Evolutionary conservation across 2,888 invertebrate species (phyloP), one percentile per base, ranked within the genome.

Genomic region (Ceratothoa steindachneri): DNA sequence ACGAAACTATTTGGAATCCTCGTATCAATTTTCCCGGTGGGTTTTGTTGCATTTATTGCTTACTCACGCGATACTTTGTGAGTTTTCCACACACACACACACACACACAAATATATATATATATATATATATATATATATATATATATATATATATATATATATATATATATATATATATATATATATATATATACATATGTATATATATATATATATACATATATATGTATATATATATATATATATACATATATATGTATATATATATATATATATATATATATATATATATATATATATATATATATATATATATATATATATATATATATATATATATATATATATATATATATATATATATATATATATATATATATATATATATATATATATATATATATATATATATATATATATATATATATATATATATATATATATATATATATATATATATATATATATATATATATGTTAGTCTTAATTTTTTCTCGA

Each of bases 111-210:
- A n/a, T n/a, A n/a, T n/a, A n/a, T n/a, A 28, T 27, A 65, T 65
- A 65, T 65, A 65, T 66, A 22, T 22, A 65, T 65, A 65, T 65
- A 65, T 65, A 19, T 65, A 65, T 65, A 65, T 65, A 65, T 65
- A 65, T 65, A 22, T 22, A 65, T 65, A 65, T 65, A 65, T 65
- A 65, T 65, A 65, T 65, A 65, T 65, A 65, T 65, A 65, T 65
- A 65, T 65, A 65, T 65, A 65, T 65, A 65, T 65, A 65, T 65
- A 65, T 65, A 65, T 65, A 65, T 65, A 65, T 65, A 65, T 22
- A 65, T 64, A 5, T 64, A 64, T 64, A 64, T 64, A 64, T 64
- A 64, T 64, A 64, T 64, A 5, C 24, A 5, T 64, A 5, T 64
- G 4, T 64, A 2, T 64, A 64, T 3, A 64, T 64, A 64, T 64